Conservation (phyloP, 2,888 invertebrate genomes). For the Anticlea derivata region DNA sequence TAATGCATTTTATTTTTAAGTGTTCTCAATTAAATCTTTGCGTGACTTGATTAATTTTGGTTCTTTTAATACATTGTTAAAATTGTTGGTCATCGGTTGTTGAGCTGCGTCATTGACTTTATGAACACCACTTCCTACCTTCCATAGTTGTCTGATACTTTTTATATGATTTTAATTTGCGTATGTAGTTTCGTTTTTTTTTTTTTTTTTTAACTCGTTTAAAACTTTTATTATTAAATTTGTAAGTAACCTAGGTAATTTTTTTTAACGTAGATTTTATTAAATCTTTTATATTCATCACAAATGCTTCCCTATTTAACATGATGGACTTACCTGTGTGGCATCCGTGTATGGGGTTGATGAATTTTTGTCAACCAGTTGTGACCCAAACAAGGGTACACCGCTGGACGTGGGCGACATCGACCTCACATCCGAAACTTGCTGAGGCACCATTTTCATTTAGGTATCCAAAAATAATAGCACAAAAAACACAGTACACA, state of each 20-base stretch:
- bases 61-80: conserved; percentile 8
- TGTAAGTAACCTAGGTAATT: too few species aligned
- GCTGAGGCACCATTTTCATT: conserved; percentile 90
- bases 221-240: too few species aligned
- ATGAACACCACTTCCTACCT: background rate
- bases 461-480: conserved; percentile 56
- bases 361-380: conserved; percentile 94
- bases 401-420: conserved; percentile 86
- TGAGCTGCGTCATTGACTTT: background rate
- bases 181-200: too few species aligned
- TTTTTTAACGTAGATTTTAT: too few species aligned
- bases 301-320: too few species aligned
- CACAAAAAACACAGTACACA: conserved; percentile 79
- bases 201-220: too few species aligned
- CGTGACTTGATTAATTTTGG: conserved; percentile 1
- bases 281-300: too few species aligned
- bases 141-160: background rate
- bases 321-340: conserved; percentile 94
- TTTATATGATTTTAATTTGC: too few species aligned
- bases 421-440: conserved; percentile 84
- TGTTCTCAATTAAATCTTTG: background rate
- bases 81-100: too few species aligned
- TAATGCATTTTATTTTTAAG: background rate
- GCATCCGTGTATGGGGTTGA: conserved; percentile 99
- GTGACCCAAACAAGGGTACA: conserved; percentile 93